Base-by-base conservation (phyloP, 2,888 invertebrate species). In the Saturnia pavonia region DNA sequence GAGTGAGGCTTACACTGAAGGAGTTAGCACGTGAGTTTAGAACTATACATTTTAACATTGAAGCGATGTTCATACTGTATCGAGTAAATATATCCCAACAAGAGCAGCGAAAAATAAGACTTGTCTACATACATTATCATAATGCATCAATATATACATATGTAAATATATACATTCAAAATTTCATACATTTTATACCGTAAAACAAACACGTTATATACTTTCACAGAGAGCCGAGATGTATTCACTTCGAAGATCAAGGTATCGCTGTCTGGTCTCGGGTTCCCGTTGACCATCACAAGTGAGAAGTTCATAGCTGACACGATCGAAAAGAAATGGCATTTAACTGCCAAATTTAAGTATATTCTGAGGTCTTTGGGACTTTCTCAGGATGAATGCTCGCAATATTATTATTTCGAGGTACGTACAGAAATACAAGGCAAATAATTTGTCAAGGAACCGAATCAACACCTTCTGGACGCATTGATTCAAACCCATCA, bases 331-430 rank as follows among this genome's bases (percentile, higher is more conserved):
- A 85, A 77, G 70, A 77, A 80, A 7, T 94, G 94, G 94, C 69
- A 72, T 0, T 81, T 94, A 4, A 87, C 85, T 0, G 75, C 86
- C 0, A 79, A 79, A 0, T 83, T 93, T 60, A 79, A 79, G 82
- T 91, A 89, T 70, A 69, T 73, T 2, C 66, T 93, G 0, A 84
- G 80, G 27, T 91, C 89, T 73, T 77, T 79, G 72, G 88, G 85
- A 4, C 78, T 76, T 0, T 83, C 88, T 0, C 81, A 82, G 22
- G 85, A 91, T 72, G 91, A 91, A 69, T 78, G 83, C 16, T 81
- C 89, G 0, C 84, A 87, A 70, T 88, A 85, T 75, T 91, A 88
- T 74, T 92, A 91, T 75, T 92, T 84, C 80, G 92, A 93, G 86
- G 92, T 91, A 60, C 27, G 57, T 60, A 27, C 11, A 60, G 25